Percentiles rank a stretch among this genome's conserved stretches.
Conservation (phyloP, 1,140 invertebrate genomes). For the Apis laboriosa region DNA sequence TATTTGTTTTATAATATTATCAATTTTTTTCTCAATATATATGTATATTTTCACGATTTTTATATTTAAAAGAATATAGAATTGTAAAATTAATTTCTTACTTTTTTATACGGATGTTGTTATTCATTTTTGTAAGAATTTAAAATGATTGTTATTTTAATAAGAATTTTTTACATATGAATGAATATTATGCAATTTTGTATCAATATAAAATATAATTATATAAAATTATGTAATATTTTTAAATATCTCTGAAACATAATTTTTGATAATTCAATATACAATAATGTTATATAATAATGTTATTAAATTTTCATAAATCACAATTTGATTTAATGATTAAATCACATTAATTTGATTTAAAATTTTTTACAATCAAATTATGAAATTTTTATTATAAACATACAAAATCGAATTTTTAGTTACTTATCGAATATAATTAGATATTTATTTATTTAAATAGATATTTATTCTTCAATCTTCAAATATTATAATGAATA, state of each 20-base stretch:
- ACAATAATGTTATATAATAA: neutral
- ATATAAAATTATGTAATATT: slow-evolving; percentile 11
- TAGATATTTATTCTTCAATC: neutral
- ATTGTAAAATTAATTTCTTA: neutral
- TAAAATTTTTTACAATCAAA: neutral
- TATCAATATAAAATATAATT: neutral
- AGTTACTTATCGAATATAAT: no score
- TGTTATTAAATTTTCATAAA: neutral
- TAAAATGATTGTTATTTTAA: neutral
- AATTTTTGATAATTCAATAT: neutral
- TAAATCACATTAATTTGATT: neutral
- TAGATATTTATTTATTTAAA: neutral
- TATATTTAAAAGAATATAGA: neutral
- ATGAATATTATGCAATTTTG: slow-evolving; percentile 1
- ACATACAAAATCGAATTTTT: no score
- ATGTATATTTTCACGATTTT: neutral
- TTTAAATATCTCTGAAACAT: neutral
- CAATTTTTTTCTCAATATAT: neutral
- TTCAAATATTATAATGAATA: neutral
- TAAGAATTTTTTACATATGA: no score
- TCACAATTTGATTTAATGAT: no score
- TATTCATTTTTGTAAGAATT: no score
- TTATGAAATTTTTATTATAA: neutral
- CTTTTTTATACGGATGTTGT: neutral
- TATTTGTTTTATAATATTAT: neutral